phyloP scores from a whole-genome alignment of 2,113 vertebrate species.

The Ailurus styani region DNA sequence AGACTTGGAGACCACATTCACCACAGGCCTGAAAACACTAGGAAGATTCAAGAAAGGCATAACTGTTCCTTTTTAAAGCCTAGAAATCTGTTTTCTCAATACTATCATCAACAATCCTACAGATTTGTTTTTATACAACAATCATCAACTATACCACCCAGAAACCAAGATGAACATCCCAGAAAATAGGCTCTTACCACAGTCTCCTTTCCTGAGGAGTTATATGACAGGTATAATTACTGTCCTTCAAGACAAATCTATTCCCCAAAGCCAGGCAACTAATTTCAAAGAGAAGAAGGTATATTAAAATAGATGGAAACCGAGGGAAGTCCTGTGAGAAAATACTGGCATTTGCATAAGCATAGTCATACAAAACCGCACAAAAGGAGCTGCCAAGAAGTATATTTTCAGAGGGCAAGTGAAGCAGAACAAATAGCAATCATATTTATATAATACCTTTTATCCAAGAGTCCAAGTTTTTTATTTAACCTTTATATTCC shows the following conservation, averaged over 20 bases:
- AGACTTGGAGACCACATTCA: background rate
- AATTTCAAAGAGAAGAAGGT: background rate
- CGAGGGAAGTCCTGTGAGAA: background rate
- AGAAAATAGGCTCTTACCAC: background rate
- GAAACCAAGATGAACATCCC: background rate
- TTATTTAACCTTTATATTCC: background rate
- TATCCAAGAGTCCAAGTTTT: background rate
- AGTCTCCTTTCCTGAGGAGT: background rate
- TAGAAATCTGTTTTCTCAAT: background rate
- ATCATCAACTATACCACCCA: background rate
- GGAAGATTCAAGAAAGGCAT: background rate
- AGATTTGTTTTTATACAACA: background rate
- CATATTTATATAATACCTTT: background rate
- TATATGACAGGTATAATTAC: background rate
- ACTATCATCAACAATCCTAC: background rate
- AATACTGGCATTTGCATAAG: background rate
- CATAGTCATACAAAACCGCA: background rate
- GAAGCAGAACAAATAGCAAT: background rate
- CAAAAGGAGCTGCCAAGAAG: background rate
- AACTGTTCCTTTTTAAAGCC: background rate
- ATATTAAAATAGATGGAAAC: background rate
- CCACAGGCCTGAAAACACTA: background rate
- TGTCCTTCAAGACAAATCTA: conserved; percentile 1
- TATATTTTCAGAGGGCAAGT: background rate
- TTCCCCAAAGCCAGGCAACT: background rate